phyloP scores from a whole-genome alignment of 2,797 vertebrate genomes.

The Anabas testudineus region DNA sequence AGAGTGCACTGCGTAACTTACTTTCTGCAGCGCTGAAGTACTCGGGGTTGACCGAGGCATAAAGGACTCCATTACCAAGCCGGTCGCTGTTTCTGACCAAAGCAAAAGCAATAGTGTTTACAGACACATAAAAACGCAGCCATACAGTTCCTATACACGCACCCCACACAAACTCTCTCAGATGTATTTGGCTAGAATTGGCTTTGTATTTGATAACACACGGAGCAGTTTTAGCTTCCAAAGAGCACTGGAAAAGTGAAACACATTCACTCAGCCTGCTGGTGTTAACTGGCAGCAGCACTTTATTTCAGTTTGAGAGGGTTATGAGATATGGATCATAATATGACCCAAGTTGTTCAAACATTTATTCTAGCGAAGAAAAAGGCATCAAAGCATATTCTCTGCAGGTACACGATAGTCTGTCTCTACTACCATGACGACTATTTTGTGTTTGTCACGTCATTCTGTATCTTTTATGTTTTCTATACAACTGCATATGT shows the following conservation, averaged over 20 bases:
- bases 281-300: too few relatives aligned
- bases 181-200: slow-evolving; percentile 10
- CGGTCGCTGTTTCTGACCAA: slow-evolving; percentile 90
- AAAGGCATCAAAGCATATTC: background rate
- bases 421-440: too few relatives aligned
- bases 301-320: slow-evolving; percentile 4
- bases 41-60: slow-evolving; percentile 97
- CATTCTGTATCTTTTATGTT: background rate
- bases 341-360: slow-evolving; percentile 6
- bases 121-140: background rate
- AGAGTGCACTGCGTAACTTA: slow-evolving; percentile 77
- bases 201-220: too few relatives aligned
- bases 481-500: background rate
- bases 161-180: too few relatives aligned
- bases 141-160: background rate
- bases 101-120: slow-evolving; percentile 37
- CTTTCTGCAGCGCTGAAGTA: slow-evolving; percentile 98
- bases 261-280: too few relatives aligned
- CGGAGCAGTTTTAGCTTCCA: too few relatives aligned
- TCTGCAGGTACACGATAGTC: background rate
- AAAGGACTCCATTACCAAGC: slow-evolving; percentile 96
- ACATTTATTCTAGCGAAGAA: slow-evolving; percentile 11
- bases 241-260: too few relatives aligned
- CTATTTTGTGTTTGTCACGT: background rate
- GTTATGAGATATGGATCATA: slow-evolving; percentile 9